Percentiles rank a stretch among this genome's conserved stretches.
Evolutionary conservation across 2,113 vertebrate genomes (phyloP).

Genomic region (Melospiza georgiana): DNA sequence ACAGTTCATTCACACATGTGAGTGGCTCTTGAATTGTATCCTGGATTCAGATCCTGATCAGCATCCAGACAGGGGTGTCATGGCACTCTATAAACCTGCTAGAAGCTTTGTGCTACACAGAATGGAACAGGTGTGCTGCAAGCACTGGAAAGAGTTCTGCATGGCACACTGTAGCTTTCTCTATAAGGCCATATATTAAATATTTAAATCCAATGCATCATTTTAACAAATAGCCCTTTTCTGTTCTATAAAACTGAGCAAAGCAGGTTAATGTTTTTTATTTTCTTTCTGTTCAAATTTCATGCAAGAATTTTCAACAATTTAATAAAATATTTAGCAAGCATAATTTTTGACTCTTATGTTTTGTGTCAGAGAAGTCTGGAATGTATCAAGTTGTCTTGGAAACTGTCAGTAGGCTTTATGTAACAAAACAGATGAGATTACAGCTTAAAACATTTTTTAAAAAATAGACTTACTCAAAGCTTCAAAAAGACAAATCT

Average conservation of each 20-base stretch:
- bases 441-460: not conserved
- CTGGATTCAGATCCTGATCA: not conserved
- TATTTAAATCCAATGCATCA: not conserved
- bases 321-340: not conserved
- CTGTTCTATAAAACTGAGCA: not conserved
- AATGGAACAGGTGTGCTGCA: not conserved
- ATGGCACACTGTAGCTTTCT: not conserved
- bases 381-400: not conserved
- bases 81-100: not conserved
- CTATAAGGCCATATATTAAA: not conserved
- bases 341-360: not conserved
- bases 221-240: not conserved
- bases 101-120: not conserved
- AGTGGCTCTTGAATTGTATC: not conserved
- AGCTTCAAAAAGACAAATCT: not conserved
- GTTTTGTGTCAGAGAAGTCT: not conserved
- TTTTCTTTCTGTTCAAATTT: not conserved
- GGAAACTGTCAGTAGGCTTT: not conserved
- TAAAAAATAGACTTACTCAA: not conserved
- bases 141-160: not conserved
- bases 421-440: not conserved
- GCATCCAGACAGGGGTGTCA: not conserved
- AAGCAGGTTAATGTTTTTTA: not conserved
- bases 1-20: rapidly evolving
- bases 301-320: not conserved